Evolutionary conservation across 2,797 vertebrate genomes (phyloP).

Genomic region (Hyperoplus lanceolatus): DNA sequence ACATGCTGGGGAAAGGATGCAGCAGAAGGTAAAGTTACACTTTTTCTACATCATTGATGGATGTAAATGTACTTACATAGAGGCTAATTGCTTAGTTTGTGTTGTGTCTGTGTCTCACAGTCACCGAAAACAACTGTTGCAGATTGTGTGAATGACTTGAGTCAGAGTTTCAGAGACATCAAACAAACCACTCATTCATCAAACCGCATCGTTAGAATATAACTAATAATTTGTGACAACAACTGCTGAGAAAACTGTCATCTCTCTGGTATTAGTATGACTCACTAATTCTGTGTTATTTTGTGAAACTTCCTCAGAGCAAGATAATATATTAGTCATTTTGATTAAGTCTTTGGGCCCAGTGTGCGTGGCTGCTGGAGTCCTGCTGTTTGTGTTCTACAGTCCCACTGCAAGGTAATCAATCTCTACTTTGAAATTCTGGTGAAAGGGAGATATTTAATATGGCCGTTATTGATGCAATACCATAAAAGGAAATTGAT

Average conservation of each 20-base stretch:
- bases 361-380: constrained; percentile 27
- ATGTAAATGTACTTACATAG: not conserved
- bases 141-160: not conserved
- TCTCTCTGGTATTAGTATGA: constrained; percentile 11
- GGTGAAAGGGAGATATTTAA: not conserved
- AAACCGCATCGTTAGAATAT: constrained; percentile 2
- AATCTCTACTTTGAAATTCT: not conserved
- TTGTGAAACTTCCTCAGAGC: constrained; percentile 20
- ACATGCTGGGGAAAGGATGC: constrained; percentile 44
- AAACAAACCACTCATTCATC: not conserved
- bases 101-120: not conserved
- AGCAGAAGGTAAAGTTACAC: constrained; percentile 38
- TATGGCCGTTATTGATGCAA: not conserved
- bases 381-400: constrained; percentile 55
- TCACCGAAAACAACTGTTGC: not conserved
- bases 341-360: constrained; percentile 54
- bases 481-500: not conserved
- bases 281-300: constrained; percentile 37
- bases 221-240: not conserved
- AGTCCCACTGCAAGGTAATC: constrained; percentile 60
- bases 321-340: not conserved
- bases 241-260: not conserved
- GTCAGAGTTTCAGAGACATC: not conserved
- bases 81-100: too few relatives aligned
- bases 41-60: not conserved